phyloP scores from a whole-genome alignment of 2,797 vertebrate species.

The Octomys mimax region DNA sequence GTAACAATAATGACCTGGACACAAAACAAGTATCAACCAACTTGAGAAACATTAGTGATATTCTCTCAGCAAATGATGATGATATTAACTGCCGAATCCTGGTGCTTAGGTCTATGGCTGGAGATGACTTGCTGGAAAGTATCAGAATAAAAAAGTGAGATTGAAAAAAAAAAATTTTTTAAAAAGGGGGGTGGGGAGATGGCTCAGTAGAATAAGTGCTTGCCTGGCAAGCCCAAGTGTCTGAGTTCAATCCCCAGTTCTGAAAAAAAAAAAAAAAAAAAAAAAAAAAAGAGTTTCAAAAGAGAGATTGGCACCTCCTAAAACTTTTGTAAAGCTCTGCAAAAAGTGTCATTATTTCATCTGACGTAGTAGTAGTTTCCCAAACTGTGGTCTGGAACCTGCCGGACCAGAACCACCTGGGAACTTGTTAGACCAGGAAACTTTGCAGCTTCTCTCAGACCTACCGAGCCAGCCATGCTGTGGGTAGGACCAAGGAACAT shows the following conservation, averaged over 20 bases:
- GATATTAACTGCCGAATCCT: background rate
- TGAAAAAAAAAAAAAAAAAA: no score
- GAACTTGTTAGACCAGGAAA: constrained; percentile 24
- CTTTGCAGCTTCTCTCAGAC: background rate
- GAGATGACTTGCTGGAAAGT: background rate
- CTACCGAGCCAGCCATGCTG: constrained; percentile 17
- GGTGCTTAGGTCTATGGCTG: background rate
- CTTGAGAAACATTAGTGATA: background rate
- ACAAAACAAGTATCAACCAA: background rate
- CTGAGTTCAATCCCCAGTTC: no score
- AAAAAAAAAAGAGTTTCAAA: background rate
- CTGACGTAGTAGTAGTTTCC: background rate
- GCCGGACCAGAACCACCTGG: background rate
- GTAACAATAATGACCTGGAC: background rate
- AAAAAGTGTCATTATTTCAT: background rate
- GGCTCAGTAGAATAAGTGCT: no score
- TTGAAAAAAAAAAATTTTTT: background rate
- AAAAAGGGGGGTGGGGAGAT: no score
- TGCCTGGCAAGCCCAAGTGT: no score
- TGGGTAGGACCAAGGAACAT: background rate
- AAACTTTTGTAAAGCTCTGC: background rate
- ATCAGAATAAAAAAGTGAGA: background rate
- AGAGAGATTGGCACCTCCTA: background rate
- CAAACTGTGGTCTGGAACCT: background rate
- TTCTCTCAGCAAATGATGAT: background rate